Conservation (phyloP, 2,113 vertebrate genomes). For the Ailuropoda melanoleuca region DNA sequence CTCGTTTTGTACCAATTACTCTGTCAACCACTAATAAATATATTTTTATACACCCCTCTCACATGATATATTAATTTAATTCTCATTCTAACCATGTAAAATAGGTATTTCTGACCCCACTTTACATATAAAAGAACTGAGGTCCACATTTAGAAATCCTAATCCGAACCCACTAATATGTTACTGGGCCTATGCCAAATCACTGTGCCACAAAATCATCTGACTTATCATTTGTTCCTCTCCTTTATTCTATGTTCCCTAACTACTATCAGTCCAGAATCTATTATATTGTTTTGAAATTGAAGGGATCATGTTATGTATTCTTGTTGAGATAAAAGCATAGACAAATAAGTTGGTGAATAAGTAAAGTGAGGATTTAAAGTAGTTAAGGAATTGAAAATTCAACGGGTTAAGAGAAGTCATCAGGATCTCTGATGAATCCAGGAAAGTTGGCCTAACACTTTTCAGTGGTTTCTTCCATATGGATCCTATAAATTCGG, state of each 20-base stretch:
- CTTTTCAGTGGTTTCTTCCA: not conserved
- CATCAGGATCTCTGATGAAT: not conserved
- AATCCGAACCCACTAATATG: not conserved
- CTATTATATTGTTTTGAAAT: not conserved
- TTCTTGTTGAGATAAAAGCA: not conserved
- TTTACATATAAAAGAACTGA: not conserved
- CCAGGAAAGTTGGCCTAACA: not conserved
- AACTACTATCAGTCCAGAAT: not conserved
- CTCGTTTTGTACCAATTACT: slow-evolving; percentile 22
- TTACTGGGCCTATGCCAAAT: not conserved
- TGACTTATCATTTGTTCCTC: not conserved
- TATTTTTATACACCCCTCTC: not conserved
- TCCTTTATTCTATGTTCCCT: not conserved
- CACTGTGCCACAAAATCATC: not conserved
- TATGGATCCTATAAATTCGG: not conserved
- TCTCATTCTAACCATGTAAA: not conserved
- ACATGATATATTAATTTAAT: not conserved
- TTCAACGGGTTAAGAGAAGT: not conserved
- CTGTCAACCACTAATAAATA: not conserved
- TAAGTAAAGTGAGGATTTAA: not conserved
- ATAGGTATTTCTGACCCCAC: not conserved
- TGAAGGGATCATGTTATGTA: not conserved
- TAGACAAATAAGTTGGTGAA: not conserved
- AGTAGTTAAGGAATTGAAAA: slow-evolving; percentile 8
- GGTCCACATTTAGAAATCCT: not conserved